Evolutionary conservation across 2,888 invertebrate genomes (phyloP), one percentile per base, ranked within the genome.

Genomic region (Microctonus hyperodae): DNA sequence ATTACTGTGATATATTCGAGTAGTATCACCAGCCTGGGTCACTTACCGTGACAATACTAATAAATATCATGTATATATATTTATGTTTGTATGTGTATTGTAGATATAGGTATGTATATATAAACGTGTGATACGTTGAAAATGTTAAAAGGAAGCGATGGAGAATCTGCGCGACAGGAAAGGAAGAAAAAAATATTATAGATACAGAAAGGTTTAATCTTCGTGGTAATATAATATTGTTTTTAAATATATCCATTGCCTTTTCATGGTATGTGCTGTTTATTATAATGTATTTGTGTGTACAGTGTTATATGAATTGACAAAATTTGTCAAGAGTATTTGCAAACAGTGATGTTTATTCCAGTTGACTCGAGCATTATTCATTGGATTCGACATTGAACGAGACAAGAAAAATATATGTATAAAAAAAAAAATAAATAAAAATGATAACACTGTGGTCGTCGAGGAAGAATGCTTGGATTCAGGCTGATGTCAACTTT

Each of bases 61-160:
- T 67, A 74, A 76, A 76, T 77, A 78, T 50, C 77, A 78, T 78
- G 80, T 79, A 81, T 81, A 82, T 80, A 81, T 75, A 80, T 81
- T 80, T 81, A 82, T 82, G 81, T 81, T 81, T 80, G 81, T 75
- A 80, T 81, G 80, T 81, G 82, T 82, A 81, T 81, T 81, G 82
- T 79, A 79, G 68, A 61, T 51, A 61, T 57, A 64, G 53, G 58
- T 35, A 65, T 62, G 67, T 62, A 62, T 64, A 64, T 56, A 59
- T 59, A 35, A 57, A 57, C 40, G 63, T 35, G 37, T 55, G 64
- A 65, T 48, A 59, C 64, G 67, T 55, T 56, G 67, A 25, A 55
- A n/a, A 55, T 37, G 69, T 71, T 67, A 71, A 69, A 69, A 67
- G 65, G 65, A 64, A 62, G 28, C 57, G 58, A 70, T 16, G 44